phyloP scores from a whole-genome alignment of 2,888 invertebrate species.

The Stegophylla sp. region DNA sequence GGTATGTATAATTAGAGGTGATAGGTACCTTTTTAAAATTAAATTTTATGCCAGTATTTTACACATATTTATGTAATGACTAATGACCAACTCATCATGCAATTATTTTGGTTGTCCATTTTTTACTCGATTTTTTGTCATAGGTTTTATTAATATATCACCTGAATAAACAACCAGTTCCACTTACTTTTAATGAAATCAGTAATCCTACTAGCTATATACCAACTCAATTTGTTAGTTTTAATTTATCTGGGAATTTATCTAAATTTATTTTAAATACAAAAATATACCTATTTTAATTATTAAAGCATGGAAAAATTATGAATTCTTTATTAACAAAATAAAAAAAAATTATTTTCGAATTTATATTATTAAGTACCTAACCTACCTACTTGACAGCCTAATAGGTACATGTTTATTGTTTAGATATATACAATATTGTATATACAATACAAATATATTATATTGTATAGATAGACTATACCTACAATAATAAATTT shows the following conservation, averaged over 20 bases:
- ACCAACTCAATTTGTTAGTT: no score
- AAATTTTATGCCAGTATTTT: background rate
- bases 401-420: no score
- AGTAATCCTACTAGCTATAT: background rate
- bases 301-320: background rate
- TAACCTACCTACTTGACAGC: no score
- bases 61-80: conserved; percentile 3
- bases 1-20: background rate
- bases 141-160: conserved; percentile 22
- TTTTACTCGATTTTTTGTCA: background rate
- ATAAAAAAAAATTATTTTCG: no score
- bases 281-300: background rate
- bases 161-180: conserved; percentile 31
- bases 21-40: background rate
- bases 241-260: background rate
- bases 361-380: no score
- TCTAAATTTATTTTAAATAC: background rate
- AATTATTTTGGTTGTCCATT: conserved; percentile 34
- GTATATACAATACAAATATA: no score
- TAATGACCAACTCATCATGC: conserved; percentile 9
- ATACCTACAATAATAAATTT: no score
- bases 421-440: no score
- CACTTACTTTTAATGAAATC: background rate
- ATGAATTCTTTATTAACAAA: no score
- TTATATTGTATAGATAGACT: no score